These are phyloP conservation scores for Scaptomyza parva DNA, from an alignment of 2,888 invertebrate species.

Conservation along the genomic window DNA sequence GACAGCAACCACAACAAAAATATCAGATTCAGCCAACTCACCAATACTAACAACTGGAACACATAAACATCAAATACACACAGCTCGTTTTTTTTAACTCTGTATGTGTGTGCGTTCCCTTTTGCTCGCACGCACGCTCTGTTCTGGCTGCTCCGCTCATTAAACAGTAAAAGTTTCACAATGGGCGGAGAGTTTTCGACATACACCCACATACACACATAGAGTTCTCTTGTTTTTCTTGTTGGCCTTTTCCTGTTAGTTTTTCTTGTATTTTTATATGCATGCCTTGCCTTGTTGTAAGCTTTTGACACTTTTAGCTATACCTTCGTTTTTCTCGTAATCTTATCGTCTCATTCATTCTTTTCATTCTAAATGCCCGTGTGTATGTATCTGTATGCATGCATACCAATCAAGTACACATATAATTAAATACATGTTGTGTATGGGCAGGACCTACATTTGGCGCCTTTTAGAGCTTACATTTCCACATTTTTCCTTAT, in stretches of 20 bases:
- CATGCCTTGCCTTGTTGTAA: conserved; percentile 45
- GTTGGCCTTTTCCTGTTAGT: conserved; percentile 62
- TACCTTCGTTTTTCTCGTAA: conserved; percentile 35
- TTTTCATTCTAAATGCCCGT: conserved; percentile 24
- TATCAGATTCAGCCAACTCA: conserved; percentile 35
- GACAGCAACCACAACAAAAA: conserved; percentile 37
- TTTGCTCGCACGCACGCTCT: conserved; percentile 65
- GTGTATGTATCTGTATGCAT: conserved; percentile 29
- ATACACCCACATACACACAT: conserved; percentile 36
- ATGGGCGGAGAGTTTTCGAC: conserved; percentile 46
- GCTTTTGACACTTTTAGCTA: conserved; percentile 46
- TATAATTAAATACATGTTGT: conserved; percentile 6
- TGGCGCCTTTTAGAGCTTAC: conserved; percentile 48
- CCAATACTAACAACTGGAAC: conserved; percentile 61
- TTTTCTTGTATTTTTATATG: conserved; percentile 51
- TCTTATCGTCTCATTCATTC: conserved; percentile 58
- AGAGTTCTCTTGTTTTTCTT: conserved; percentile 62
- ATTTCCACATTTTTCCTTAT: conserved; percentile 15
- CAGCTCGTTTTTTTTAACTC: conserved; percentile 22
- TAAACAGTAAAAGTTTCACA: conserved; percentile 69
- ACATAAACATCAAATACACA: conserved; percentile 36
- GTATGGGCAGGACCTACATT: conserved; percentile 53
- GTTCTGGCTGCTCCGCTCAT: conserved; percentile 34
- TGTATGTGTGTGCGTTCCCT: conserved; percentile 54
- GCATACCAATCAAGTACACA: background rate